These are phyloP conservation scores for Campylomormyrus numenius DNA, from an alignment of 2,113 vertebrate genomes.

Conservation along the genomic window DNA sequence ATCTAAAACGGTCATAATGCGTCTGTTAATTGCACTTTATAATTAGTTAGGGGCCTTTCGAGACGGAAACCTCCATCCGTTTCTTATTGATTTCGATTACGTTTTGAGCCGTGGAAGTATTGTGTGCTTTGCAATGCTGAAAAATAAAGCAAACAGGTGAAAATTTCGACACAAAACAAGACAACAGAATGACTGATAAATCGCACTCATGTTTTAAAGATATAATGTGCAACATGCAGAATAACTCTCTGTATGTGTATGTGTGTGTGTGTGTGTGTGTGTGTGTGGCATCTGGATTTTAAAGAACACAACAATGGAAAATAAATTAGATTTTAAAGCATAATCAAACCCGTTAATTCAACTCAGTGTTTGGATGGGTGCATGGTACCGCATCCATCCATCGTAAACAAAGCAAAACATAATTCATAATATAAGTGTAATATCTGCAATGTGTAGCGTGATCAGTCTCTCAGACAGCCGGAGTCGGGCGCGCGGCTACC, in stretches of 20 bases:
- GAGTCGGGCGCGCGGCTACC: constrained; percentile 65
- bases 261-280: neutral
- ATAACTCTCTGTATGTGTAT: no score
- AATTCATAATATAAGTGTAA: neutral
- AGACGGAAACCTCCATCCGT: neutral
- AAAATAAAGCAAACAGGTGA: constrained; percentile 23
- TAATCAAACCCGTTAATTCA: neutral
- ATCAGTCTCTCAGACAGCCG: neutral
- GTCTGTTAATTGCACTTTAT: neutral
- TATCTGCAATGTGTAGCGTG: neutral
- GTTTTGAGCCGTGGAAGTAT: neutral
- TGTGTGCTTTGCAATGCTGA: constrained; percentile 8
- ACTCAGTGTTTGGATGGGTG: neutral
- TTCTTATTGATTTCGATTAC: neutral
- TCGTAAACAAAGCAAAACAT: neutral
- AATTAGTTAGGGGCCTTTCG: neutral
- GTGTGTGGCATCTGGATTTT: neutral
- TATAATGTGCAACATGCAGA: neutral
- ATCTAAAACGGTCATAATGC: neutral
- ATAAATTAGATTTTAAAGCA: neutral
- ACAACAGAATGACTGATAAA: constrained; percentile 9
- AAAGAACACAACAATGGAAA: neutral
- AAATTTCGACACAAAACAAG: constrained; percentile 1
- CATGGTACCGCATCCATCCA: neutral
- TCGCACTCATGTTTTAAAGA: neutral